Percentiles rank a stretch among this genome's conserved stretches.
phyloP scores from a whole-genome alignment of 2,113 vertebrate genomes.

The Paramormyrops kingsleyae region DNA sequence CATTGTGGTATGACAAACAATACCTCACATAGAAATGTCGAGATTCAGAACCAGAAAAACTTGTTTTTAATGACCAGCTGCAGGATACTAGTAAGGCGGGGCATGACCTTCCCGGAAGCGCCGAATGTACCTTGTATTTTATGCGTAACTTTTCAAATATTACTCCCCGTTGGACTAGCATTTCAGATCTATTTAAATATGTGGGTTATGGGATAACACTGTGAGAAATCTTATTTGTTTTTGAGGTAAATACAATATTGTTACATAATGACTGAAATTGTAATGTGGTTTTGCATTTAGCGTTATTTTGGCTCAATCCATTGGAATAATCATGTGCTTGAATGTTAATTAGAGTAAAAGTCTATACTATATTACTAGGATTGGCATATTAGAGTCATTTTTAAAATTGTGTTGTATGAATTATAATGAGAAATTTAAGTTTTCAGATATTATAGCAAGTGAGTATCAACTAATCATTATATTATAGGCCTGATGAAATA shows the following conservation, averaged over 20 bases:
- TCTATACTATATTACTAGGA: background rate
- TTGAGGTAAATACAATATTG: background rate
- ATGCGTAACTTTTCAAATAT: background rate
- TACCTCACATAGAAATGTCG: background rate
- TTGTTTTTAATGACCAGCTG: background rate
- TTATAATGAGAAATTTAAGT: background rate
- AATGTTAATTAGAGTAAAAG: background rate
- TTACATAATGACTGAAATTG: background rate
- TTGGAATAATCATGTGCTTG: background rate
- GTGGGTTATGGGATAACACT: background rate
- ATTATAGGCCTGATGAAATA: background rate
- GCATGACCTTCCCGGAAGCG: background rate
- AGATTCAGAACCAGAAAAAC: background rate
- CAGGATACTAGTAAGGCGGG: background rate
- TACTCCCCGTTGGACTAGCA: background rate
- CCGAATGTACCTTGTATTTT: background rate
- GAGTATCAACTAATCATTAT: background rate
- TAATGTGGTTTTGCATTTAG: background rate
- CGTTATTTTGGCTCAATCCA: background rate
- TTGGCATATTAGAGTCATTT: background rate
- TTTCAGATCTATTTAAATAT: background rate
- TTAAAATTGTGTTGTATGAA: background rate
- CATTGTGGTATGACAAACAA: background rate
- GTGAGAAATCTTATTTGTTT: background rate
- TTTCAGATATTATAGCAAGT: background rate